Base-by-base conservation (phyloP, 2,888 invertebrate species). In the Blera fallax region DNA sequence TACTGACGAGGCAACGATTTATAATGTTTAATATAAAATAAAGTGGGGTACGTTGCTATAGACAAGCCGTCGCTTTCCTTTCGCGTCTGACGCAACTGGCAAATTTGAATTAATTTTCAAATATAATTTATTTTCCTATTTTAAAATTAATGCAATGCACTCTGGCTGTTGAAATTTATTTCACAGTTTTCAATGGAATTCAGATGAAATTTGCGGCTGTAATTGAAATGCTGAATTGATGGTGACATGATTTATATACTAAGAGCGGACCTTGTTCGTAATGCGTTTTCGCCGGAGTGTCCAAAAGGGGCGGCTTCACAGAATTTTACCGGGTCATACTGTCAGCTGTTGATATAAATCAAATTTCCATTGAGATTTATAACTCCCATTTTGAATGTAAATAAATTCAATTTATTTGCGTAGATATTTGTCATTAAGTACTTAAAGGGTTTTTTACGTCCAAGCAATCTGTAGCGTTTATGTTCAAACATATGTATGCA, bases 191-290 rank as follows among this genome's bases (percentile, higher is more conserved):
- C 64, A 65, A 77, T 77, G 82, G 52, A 50, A 65, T 65, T 77
- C 56, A 32, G 56, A 74, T 79, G 78, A 74, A 69, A 73, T 79
- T 32, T 64, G 73, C 14, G 83, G 67, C 73, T 84, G 62, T 79
- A 84, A 84, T 84, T 84, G 79, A 84, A 84, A 79, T 84, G 74
- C 69, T 69, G 74, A 79, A 84, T 84, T 84, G 83, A 84, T 79
- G 83, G 69, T 69, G 83, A 64, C 73, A 45, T 78, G 83, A 84
- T 79, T 84, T 84, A 84, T 79, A 60, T 34, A 43, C 58, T 65
- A 27, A 8, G 37, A 11, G 56, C 18, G 52, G 48, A 45, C 45
- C 27, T 21, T 48, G 48, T 16, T 52, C 18, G 40, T 52, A 54
- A 67, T 67, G 54, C 52, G 40, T 24, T 65, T 50, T 14, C 21